Percentiles rank a stretch among this genome's conserved stretches.
phyloP scores from a whole-genome alignment of 1,140 invertebrate genomes.

The Pseudobourletiella spinata region DNA sequence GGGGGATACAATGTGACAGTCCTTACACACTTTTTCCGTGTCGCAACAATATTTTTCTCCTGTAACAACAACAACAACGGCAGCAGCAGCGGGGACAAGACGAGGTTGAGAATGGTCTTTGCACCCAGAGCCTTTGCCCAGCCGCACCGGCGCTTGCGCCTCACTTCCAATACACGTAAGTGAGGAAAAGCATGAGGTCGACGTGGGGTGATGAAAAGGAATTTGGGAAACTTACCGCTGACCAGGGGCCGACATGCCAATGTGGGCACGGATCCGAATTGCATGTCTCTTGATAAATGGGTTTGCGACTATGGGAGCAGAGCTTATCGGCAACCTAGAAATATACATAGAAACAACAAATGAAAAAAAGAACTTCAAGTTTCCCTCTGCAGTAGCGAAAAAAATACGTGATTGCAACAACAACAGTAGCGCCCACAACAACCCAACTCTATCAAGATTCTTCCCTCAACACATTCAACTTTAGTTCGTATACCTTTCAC shows the following conservation, averaged over 20 bases:
- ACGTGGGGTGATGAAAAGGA: too few species aligned
- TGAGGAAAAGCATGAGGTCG: too few species aligned
- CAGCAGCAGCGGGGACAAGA: neutral
- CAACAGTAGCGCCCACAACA: too few species aligned
- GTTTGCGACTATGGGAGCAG: constrained; percentile 59
- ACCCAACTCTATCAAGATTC: too few species aligned
- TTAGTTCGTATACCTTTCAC: too few species aligned
- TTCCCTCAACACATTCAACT: too few species aligned
- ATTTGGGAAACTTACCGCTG: constrained; percentile 58
- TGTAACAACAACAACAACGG: neutral
- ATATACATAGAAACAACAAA: constrained; percentile 33
- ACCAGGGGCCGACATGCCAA: constrained; percentile 77
- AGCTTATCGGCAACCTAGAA: constrained; percentile 60
- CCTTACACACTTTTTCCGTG: neutral
- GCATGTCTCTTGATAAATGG: constrained; percentile 66
- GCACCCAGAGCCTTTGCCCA: too few species aligned
- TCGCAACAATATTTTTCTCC: neutral
- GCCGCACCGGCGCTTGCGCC: too few species aligned
- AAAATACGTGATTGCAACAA: too few species aligned
- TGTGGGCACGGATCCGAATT: constrained; percentile 71
- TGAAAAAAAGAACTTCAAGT: neutral
- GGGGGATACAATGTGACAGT: too few species aligned
- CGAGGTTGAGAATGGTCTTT: neutral
- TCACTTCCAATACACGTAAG: too few species aligned
- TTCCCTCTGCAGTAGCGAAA: too few species aligned